Percentiles rank a stretch among this genome's conserved stretches.
These are phyloP conservation scores for Allobates femoralis DNA, from an alignment of 2,797 vertebrate species.

Conservation along the genomic window DNA sequence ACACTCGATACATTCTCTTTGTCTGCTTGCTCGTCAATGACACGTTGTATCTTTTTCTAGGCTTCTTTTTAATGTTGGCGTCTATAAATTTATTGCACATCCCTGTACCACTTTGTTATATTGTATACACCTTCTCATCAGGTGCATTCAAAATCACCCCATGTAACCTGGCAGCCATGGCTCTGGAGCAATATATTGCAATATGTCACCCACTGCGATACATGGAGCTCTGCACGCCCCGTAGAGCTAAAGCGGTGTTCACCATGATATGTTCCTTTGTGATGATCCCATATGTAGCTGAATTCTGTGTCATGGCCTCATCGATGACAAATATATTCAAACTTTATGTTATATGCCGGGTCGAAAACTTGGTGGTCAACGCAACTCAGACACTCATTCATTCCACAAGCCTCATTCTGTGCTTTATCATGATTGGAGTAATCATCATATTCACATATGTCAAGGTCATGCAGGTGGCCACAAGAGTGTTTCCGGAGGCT, in stretches of 20 bases:
- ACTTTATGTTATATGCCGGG: not conserved
- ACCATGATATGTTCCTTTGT: not conserved
- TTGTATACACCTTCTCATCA: slow-evolving; percentile 46
- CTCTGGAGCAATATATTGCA: slow-evolving; percentile 79
- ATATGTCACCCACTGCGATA: slow-evolving; percentile 77
- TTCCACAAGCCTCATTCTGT: slow-evolving; percentile 64
- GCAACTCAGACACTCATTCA: slow-evolving; percentile 62
- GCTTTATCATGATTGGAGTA: slow-evolving; percentile 63
- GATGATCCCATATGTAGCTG: not conserved
- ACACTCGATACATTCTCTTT: slow-evolving; percentile 78
- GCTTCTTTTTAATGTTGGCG: slow-evolving; percentile 74
- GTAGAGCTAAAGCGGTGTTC: slow-evolving; percentile 75
- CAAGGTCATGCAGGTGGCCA: slow-evolving; percentile 76
- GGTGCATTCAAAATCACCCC: slow-evolving; percentile 76
- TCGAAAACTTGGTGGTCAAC: not conserved
- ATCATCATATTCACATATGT: slow-evolving; percentile 80
- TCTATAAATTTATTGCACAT: slow-evolving; percentile 68
- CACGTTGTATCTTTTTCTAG: slow-evolving; percentile 72
- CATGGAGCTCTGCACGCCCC: slow-evolving; percentile 72
- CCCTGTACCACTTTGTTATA: slow-evolving; percentile 69
- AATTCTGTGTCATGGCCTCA: slow-evolving; percentile 11
- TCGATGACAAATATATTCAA: slow-evolving; percentile 14
- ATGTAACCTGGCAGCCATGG: slow-evolving; percentile 79
- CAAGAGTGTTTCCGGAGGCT: slow-evolving; percentile 72
- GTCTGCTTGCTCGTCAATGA: slow-evolving; percentile 79